Conservation (phyloP, 2,888 invertebrate genomes). For the Siphlonurus alternatus region DNA sequence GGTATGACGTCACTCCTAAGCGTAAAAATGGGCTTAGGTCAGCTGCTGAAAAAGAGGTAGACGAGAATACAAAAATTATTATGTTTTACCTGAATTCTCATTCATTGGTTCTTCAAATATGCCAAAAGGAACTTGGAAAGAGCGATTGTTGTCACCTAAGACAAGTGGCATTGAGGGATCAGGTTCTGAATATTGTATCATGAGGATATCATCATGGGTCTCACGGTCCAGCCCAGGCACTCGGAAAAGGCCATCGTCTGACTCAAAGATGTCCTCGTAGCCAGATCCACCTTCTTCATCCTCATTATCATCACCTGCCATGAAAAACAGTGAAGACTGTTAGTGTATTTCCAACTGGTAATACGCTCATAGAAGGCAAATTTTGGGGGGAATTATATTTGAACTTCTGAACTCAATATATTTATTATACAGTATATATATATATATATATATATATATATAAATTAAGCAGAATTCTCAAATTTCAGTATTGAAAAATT, state of each 20-base stretch:
- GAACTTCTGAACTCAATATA: too few species aligned
- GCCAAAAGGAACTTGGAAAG: neutral
- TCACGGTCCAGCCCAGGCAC: conserved; percentile 37
- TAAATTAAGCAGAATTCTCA: too few species aligned
- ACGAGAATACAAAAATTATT: neutral
- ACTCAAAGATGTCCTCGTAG: conserved; percentile 31
- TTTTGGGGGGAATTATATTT: too few species aligned
- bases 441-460: too few species aligned
- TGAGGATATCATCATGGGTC: conserved; percentile 42
- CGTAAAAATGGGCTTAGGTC: neutral
- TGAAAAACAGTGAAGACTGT: conserved; percentile 1
- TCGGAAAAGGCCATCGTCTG: conserved; percentile 33
- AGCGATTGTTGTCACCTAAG: conserved; percentile 17
- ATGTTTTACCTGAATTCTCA: neutral
- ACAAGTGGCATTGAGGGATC: conserved; percentile 20
- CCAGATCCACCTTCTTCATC: conserved; percentile 26
- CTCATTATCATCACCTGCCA: conserved; percentile 29
- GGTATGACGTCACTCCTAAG: neutral
- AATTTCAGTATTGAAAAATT: too few species aligned
- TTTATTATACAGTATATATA: too few species aligned
- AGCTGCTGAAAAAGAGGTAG: neutral
- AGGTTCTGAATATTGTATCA: conserved; percentile 39
- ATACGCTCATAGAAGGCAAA: too few species aligned
- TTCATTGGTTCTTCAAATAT: conserved; percentile 2
- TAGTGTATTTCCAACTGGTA: neutral